A percentile compares a stretch with the other conserved stretches of the same genome.
Evolutionary conservation across 35 echinoderm and acorn worm species (phyloP).

Genomic region (Acanthaster planci): DNA sequence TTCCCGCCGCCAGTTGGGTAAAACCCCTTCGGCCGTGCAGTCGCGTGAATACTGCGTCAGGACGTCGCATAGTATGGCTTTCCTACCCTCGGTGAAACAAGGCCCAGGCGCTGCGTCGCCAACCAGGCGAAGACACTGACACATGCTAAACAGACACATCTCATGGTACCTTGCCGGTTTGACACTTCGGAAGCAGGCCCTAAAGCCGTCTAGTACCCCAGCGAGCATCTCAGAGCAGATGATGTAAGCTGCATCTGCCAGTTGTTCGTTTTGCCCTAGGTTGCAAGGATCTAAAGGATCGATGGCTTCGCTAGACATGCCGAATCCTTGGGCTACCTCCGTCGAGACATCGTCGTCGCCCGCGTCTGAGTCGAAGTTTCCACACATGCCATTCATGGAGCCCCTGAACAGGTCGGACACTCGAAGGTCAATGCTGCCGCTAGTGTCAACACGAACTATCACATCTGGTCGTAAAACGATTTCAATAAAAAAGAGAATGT

Average conservation of each 20-base stretch:
- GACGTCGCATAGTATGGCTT: conserved; percentile 7
- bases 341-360: not conserved
- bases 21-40: conserved; percentile 10
- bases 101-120: not conserved
- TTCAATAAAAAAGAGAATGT: not conserved
- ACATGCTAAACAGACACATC: conserved; percentile 13
- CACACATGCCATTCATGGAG: conserved; percentile 5
- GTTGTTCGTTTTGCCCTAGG: not conserved
- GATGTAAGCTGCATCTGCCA: not conserved
- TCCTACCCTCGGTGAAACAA: not conserved
- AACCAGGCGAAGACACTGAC: not conserved
- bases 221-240: no score
- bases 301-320: not conserved
- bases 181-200: not conserved
- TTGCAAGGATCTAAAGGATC: not conserved
- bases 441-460: not conserved
- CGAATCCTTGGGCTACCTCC: not conserved
- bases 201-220: conserved; percentile 16
- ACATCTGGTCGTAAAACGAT: not conserved
- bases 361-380: conserved; percentile 28
- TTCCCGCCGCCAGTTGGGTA: conserved; percentile 33
- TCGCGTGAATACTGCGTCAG: conserved; percentile 30
- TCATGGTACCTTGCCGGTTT: not conserved
- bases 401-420: not conserved
- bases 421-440: not conserved